Evolutionary conservation across 2,888 invertebrate species (phyloP), one percentile per base, ranked within the genome.

Genomic region (Caenorhabditis macrosperma): DNA sequence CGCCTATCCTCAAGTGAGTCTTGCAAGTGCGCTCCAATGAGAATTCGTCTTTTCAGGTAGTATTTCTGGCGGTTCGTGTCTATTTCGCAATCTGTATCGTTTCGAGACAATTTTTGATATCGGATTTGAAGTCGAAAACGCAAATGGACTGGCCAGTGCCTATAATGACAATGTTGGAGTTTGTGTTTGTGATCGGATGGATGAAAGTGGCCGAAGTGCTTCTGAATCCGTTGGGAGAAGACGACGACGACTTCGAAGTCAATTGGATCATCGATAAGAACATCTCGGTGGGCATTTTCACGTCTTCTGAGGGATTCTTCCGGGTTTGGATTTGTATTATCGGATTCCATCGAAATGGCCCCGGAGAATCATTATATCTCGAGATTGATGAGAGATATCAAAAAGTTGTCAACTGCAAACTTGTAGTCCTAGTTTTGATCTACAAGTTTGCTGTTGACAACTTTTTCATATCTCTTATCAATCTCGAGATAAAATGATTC

Each of bases 161-260:
- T 1, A 72, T 89, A 26, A 87, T 85, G 82, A 86, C 87, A 9
- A 71, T 85, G 9, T 48, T 79, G 6, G 79, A 79, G 33, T 74
- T 79, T 20, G 75, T 79, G 2, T 84, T 88, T 50, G 75, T 83
- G 2, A 76, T 86, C 7, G 83, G 84, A 0, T 85, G 84, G 84
- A 84, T 81, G 84, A 81, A 81, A 60, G 84, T 79, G 26, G 89
- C 89, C 1, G 89, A 89, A 57, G 88, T 88, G 24, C 71, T 89
- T 20, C 78, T 89, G 15, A 89, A 89, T 68, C 89, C 89, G 0
- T 67, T 89, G 9, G 89, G 89, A n/a, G 88, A 88, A 59, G 89
- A 89, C 61, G 89, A 89, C 55, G 89, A 89, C 64, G 89, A 89
- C 59, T 83, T 89, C 38, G 89, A 89, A 63, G 75, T 78, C 24